A percentile compares a stretch with the other conserved stretches of the same genome.
Conservation (phyloP, 2,113 vertebrate genomes). For the Trogon melanurus region DNA sequence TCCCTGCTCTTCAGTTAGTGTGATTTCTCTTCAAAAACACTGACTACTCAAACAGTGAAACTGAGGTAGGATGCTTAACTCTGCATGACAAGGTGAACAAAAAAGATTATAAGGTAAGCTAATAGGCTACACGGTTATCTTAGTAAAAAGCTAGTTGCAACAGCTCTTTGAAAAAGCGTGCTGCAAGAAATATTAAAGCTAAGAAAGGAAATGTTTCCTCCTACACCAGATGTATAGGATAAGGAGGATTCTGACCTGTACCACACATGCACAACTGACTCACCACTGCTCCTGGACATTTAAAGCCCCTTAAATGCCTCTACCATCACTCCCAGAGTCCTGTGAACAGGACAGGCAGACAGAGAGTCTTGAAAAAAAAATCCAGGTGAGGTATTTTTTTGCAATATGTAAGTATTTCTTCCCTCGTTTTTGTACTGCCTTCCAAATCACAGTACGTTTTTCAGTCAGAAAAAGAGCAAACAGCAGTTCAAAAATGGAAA, state of each 20-base stretch:
- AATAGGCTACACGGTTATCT: background rate
- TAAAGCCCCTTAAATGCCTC: background rate
- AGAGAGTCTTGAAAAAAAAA: background rate
- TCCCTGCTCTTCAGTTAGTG: background rate
- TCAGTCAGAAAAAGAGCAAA: background rate
- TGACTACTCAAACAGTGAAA: background rate
- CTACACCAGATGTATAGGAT: background rate
- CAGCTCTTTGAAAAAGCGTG: background rate
- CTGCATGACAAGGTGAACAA: background rate
- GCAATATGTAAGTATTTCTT: background rate
- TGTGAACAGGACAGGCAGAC: background rate
- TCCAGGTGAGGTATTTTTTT: background rate
- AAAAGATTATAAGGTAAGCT: background rate
- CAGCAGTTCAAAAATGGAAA: background rate
- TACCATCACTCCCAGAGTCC: background rate
- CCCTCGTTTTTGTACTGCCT: background rate
- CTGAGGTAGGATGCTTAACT: background rate
- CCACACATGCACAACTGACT: background rate
- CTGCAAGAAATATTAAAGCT: background rate
- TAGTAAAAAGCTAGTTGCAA: background rate
- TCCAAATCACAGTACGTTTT: background rate
- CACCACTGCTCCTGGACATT: background rate
- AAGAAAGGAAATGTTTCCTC: background rate
- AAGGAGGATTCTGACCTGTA: background rate
- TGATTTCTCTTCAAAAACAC: background rate